Base-by-base conservation (phyloP, 1,140 invertebrate genomes). In the Drosophila pectinifera region DNA sequence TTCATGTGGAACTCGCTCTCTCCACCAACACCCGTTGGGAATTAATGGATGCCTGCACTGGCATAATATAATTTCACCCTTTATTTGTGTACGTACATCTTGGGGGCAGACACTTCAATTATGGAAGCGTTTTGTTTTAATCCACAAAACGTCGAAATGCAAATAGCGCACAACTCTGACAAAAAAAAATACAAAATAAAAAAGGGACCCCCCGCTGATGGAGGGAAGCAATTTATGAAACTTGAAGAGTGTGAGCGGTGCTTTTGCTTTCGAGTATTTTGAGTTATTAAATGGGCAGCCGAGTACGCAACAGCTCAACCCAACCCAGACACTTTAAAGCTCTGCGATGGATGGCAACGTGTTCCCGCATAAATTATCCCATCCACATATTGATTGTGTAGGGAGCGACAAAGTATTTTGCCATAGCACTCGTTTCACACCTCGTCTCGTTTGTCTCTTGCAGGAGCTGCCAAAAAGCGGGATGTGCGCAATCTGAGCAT, bases 401-500 rank as follows among this genome's bases (percentile, higher is more conserved):
- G 49, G 57, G 58, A 62, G 34, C 26, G 38, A 46, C 69, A 39
- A 28, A 48, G 28, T 48, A 64, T 28, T 46, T 62, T 42, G 42
- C 42, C 39, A 14, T 62, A 20, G 14, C 43, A 34, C 16, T 41
- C 49, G 55, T 55, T 74, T 74, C 55, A 65, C 55, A 53, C 26
- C 22, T 14, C 42, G 6, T 46, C 67, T 46, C 43, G 56, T 49
- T 63, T 57, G 28, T 48, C 49, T 53, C 31, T 20, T 89, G 43
- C 77, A 92, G 91, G 91, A 89, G 78, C 91, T 73, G 91, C 91
- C 89, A 92, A 92, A 73, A 92, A 92, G 73, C 91, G 91, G 54
- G 91, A 92, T 91, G 91, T 92, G 67, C 90, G 91, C 65, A 92
- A 91, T 64, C 73, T 92, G 56, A 92, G 82, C 73, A 92, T 92